Conservation (phyloP, 2,113 vertebrate genomes). For the Scalopus aquaticus region DNA sequence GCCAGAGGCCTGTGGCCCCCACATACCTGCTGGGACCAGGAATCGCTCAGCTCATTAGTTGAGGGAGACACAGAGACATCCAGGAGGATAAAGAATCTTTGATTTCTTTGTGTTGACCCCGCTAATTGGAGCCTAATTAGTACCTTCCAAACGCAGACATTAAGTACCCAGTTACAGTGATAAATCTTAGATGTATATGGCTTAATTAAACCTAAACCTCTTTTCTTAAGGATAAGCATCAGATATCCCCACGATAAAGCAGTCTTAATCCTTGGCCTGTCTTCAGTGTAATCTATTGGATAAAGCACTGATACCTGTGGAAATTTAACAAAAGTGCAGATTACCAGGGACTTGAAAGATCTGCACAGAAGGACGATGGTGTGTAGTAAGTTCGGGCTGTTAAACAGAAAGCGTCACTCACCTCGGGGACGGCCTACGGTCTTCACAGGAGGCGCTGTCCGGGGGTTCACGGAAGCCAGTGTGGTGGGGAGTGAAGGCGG, state of each 20-base stretch:
- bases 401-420: background rate
- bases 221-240: slow-evolving; percentile 41
- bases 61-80: slow-evolving; percentile 8
- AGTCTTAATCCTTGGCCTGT: background rate
- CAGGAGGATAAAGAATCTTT: background rate
- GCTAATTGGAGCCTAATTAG: slow-evolving; percentile 60
- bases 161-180: background rate
- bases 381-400: background rate
- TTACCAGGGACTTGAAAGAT: background rate
- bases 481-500: no score
- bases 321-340: background rate
- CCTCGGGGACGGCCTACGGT: background rate
- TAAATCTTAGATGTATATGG: slow-evolving; percentile 53
- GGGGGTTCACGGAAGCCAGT: no score
- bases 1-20: slow-evolving; percentile 33
- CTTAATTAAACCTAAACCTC: slow-evolving; percentile 60
- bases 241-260: slow-evolving; percentile 29
- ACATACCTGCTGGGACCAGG: background rate
- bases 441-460: background rate
- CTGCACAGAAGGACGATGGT: background rate
- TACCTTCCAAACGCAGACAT: slow-evolving; percentile 43
- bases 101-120: slow-evolving; percentile 59
- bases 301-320: background rate
- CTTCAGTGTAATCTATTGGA: background rate
- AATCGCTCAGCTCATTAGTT: background rate